Percentiles rank a stretch among this genome's conserved stretches.
phyloP scores from a whole-genome alignment of 2,797 vertebrate genomes.

The Brachymystax lenok region DNA sequence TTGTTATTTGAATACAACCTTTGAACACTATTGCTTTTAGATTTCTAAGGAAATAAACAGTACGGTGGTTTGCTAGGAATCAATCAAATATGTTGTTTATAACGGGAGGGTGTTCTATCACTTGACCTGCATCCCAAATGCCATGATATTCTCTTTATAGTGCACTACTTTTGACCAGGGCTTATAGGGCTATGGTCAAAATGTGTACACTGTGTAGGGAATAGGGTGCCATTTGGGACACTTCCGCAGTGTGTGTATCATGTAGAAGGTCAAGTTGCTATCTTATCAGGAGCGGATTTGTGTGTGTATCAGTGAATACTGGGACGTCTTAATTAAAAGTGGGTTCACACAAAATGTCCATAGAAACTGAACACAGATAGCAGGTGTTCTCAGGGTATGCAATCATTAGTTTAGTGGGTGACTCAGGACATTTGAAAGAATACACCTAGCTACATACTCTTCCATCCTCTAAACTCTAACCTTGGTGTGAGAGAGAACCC shows the following conservation, averaged over 20 bases:
- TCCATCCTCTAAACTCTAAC: not conserved
- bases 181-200: not conserved
- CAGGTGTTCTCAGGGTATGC: conserved; percentile 24
- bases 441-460: not conserved
- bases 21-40: conserved; percentile 44
- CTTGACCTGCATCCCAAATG: not conserved
- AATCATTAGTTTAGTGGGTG: conserved; percentile 8
- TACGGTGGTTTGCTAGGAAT: conserved; percentile 27
- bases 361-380: conserved; percentile 47
- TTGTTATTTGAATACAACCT: conserved; percentile 54
- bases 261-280: conserved; percentile 55
- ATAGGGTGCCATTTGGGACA: not conserved
- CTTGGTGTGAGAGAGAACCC: not conserved
- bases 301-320: conserved; percentile 44
- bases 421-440: not conserved
- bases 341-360: not conserved
- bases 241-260: conserved; percentile 20
- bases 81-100: conserved; percentile 30
- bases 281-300: conserved; percentile 65
- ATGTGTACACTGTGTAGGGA: too few species aligned
- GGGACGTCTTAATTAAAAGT: conserved; percentile 60
- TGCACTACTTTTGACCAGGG: not conserved
- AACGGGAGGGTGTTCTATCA: conserved; percentile 9
- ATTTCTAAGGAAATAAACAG: conserved; percentile 50
- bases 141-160: not conserved